phyloP scores from a whole-genome alignment of 2,797 vertebrate genomes.

The Halcyon badia region DNA sequence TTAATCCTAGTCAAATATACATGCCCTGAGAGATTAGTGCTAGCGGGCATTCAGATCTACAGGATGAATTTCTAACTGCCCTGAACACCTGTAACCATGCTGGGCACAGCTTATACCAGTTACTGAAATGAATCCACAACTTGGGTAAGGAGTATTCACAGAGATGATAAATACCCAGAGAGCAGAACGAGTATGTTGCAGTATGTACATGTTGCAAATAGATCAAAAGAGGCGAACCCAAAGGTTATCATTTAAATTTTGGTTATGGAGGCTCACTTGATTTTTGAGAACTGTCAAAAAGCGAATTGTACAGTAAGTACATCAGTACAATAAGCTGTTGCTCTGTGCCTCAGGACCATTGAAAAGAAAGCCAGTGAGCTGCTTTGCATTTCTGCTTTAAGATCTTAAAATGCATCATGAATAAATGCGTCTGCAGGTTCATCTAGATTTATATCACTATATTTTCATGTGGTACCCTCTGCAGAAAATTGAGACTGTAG shows the following conservation, averaged over 20 bases:
- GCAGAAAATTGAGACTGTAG: background rate
- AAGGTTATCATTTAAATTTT: background rate
- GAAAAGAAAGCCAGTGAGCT: background rate
- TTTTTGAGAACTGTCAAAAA: background rate
- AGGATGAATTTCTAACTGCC: background rate
- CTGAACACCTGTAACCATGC: background rate
- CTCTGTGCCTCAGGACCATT: background rate
- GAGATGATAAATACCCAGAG: background rate
- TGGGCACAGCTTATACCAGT: background rate
- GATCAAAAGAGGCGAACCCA: background rate
- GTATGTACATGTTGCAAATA: background rate
- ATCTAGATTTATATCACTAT: background rate
- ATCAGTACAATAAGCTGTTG: background rate
- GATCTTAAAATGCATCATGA: background rate
- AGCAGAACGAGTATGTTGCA: background rate
- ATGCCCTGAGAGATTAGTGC: background rate
- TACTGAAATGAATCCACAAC: background rate
- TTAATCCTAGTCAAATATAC: background rate
- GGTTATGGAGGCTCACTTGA: background rate
- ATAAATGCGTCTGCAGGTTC: conserved; percentile 1
- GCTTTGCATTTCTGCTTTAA: background rate
- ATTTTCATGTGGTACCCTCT: background rate
- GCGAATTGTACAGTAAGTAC: background rate
- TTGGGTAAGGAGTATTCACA: background rate
- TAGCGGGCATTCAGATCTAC: background rate